Evolutionary conservation across 2,888 invertebrate species (phyloP), one percentile per base, ranked within the genome.

Genomic region (Acheta domesticus): DNA sequence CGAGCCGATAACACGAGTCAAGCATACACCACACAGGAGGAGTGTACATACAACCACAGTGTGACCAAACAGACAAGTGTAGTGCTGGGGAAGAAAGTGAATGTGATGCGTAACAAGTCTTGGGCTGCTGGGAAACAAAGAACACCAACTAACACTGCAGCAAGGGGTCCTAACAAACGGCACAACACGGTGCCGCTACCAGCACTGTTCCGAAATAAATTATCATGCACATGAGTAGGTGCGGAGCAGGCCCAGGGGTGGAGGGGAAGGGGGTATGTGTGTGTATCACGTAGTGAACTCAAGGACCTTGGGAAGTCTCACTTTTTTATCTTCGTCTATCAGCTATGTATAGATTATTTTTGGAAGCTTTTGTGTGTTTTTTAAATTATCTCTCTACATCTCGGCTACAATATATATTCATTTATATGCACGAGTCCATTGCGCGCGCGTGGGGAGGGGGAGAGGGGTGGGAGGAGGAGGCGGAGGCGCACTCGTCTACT

Each of bases 281-380:
- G 76, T 79, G 50, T 75, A 49, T 36, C 74, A 78, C 76, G 78
- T 80, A 49, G 78, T 78, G 76, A 79, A 79, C 79, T 79, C 73
- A 76, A 36, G 23, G 78, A 76, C 62, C 74, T 78, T 80, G 80
- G 79, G 80, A 81, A 81, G 81, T 80, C 78, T 81, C 79, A 80
- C 73, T 75, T 78, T 48, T 77, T 74, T 82, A 62, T 62, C 62
- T 62, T 62, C 62, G 11, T 62, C 62, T 62, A 62, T 62, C n/a
- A 62, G 62, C 62, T 62, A 62, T 62, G 62, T 62, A 62, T 62
- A 62, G 62, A 62, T n/a, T 80, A 79, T 80, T 81, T 81, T 80
- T 82, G 81, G 82, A 81, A 82, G 81, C 80, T 79, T 80, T 78
- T 78, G 78, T 36, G 48, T 73, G 76, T 78, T 79, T 62, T 79